phyloP scores from a whole-genome alignment of 2,113 vertebrate species.

The Zootoca vivipara region DNA sequence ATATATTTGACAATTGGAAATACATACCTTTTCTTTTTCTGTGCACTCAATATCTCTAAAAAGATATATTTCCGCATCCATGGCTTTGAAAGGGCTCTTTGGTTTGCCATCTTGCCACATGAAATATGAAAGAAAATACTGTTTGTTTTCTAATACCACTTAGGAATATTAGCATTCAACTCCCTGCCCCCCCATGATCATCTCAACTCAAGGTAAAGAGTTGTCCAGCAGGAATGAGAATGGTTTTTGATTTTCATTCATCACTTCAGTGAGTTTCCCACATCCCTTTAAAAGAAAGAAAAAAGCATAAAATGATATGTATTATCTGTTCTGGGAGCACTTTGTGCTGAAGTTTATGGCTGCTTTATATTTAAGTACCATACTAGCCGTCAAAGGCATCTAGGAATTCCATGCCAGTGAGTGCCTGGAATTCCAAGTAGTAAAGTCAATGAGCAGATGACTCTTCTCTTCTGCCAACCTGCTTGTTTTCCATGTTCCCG shows the following conservation, averaged over 20 bases:
- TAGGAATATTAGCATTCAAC: background rate
- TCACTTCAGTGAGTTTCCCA: background rate
- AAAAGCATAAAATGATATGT: too few species aligned
- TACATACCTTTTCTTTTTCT: background rate
- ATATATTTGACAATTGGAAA: background rate
- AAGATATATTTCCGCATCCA: slow-evolving; percentile 7
- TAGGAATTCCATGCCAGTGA: too few species aligned
- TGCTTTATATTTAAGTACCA: too few species aligned
- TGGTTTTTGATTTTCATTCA: background rate
- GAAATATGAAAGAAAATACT: background rate
- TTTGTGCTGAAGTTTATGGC: too few species aligned
- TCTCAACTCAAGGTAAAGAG: background rate
- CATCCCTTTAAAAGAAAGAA: too few species aligned
- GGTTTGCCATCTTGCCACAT: background rate
- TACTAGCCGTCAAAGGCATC: too few species aligned
- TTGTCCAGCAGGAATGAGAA: background rate
- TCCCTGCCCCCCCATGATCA: background rate
- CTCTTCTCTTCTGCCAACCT: too few species aligned
- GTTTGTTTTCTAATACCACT: background rate
- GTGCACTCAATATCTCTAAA: slow-evolving; percentile 24
- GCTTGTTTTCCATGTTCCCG: too few species aligned
- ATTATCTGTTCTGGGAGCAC: too few species aligned
- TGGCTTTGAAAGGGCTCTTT: background rate
- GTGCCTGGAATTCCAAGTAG: too few species aligned
- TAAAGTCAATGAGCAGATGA: too few species aligned